Conservation (phyloP, 2,797 vertebrate species). For the Columba guinea region DNA sequence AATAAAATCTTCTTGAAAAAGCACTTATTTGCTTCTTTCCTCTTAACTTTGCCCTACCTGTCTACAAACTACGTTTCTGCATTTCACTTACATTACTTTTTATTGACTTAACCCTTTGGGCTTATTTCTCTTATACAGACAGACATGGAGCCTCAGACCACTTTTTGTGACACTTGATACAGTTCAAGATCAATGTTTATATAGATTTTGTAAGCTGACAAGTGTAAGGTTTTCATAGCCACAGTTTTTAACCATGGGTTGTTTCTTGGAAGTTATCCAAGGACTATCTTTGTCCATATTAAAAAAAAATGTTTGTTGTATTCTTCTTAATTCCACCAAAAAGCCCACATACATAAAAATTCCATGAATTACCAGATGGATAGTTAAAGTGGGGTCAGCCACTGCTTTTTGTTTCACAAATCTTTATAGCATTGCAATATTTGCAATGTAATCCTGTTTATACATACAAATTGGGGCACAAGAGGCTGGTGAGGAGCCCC, state of each 20-base stretch:
- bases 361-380: background rate
- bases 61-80: background rate
- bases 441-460: background rate
- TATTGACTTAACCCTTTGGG: background rate
- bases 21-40: background rate
- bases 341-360: background rate
- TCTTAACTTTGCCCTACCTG: background rate
- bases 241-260: background rate
- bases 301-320: background rate
- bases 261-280: conserved; percentile 30
- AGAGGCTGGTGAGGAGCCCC: background rate
- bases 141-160: background rate
- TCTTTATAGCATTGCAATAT: background rate
- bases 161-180: background rate
- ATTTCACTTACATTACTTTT: background rate
- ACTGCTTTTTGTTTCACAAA: conserved; percentile 32
- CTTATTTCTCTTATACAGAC: background rate
- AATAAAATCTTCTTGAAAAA: background rate
- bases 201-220: background rate
- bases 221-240: background rate
- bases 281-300: background rate
- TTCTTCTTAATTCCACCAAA: background rate
- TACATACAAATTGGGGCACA: background rate
- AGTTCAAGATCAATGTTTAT: background rate
- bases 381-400: background rate